These are phyloP conservation scores for Xenopus borealis DNA, from an alignment of 2,113 vertebrate genomes.

Conservation along the genomic window DNA sequence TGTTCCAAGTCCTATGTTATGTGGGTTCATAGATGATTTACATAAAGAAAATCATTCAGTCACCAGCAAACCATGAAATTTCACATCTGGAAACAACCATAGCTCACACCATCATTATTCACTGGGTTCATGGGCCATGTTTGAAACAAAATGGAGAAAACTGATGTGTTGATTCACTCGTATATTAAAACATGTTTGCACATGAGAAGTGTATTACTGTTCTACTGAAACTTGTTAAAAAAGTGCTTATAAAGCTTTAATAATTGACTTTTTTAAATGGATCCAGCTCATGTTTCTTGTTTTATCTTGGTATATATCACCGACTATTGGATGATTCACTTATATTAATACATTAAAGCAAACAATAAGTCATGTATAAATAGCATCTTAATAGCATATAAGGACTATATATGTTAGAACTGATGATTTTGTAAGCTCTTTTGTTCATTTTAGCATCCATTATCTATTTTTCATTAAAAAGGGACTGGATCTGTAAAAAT, in stretches of 20 bases:
- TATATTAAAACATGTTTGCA: background rate
- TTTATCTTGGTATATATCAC: too few species aligned
- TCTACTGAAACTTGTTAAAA: background rate
- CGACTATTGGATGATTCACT: too few species aligned
- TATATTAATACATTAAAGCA: too few species aligned
- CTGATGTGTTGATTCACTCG: background rate
- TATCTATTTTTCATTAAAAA: too few species aligned
- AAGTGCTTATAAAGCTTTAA: background rate
- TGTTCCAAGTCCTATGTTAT: background rate
- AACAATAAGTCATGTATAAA: too few species aligned
- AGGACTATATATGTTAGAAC: too few species aligned
- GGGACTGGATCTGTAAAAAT: too few species aligned
- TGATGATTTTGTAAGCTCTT: too few species aligned
- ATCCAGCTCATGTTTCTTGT: too few species aligned
- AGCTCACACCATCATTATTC: background rate
- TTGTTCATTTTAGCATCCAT: too few species aligned
- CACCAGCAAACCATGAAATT: background rate
- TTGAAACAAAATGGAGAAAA: background rate
- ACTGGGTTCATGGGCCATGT: background rate
- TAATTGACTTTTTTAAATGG: background rate
- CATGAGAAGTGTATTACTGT: background rate
- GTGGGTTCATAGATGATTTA: background rate
- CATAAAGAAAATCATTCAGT: conserved; percentile 15
- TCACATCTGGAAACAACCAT: conserved; percentile 6
- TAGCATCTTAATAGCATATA: too few species aligned